phyloP scores from a whole-genome alignment of 2,113 vertebrate genomes.

The Microtus ochrogaster region DNA sequence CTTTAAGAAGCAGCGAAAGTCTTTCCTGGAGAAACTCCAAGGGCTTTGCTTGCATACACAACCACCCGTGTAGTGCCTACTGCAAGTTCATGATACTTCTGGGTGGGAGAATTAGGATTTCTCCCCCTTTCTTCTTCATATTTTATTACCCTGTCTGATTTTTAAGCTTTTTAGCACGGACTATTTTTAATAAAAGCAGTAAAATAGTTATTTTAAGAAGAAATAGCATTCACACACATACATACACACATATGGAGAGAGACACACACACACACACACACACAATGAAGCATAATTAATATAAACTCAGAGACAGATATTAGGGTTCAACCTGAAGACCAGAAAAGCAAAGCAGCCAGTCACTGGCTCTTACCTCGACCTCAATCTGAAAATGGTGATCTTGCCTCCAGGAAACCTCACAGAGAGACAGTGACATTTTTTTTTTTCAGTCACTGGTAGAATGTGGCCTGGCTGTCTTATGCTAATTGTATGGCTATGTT shows the following conservation, averaged over 20 bases:
- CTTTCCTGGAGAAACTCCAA: not conserved
- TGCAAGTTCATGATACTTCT: not conserved
- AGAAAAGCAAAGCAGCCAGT: no score
- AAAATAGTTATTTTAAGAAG: conserved; percentile 14
- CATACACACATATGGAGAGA: no score
- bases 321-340: no score
- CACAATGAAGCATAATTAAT: no score
- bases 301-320: no score
- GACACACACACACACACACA: no score
- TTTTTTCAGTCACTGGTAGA: not conserved
- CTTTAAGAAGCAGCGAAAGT: not conserved
- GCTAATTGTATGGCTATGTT: not conserved
- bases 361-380: no score
- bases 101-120: not conserved
- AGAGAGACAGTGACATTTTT: not conserved
- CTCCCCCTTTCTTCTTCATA: not conserved
- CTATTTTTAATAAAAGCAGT: not conserved
- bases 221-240: not conserved
- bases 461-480: not conserved
- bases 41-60: not conserved
- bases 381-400: no score
- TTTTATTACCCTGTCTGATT: not conserved
- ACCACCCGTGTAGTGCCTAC: not conserved
- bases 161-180: not conserved
- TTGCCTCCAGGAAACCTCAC: no score